Evolutionary conservation across 1,140 invertebrate species (phyloP).

Genomic region (Trichonephila inaurata): DNA sequence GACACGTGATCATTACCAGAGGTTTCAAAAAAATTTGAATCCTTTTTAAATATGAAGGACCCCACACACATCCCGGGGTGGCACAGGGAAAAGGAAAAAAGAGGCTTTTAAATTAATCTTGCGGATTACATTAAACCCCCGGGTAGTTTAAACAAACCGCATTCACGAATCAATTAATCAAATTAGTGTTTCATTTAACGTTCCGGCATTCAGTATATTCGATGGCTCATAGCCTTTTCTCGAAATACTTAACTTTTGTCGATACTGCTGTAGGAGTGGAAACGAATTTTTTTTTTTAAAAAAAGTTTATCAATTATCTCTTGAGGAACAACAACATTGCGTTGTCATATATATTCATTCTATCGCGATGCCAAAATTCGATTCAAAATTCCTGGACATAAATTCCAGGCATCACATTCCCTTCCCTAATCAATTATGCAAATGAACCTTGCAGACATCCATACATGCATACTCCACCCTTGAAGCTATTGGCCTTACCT

Average conservation of each 20-base stretch:
- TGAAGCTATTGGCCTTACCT: neutral
- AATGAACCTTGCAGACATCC: conserved; percentile 43
- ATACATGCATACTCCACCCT: neutral
- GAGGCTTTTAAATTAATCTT: neutral
- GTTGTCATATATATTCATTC: conserved; percentile 31
- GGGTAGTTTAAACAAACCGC: conserved; percentile 19
- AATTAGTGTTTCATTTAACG: conserved; percentile 28
- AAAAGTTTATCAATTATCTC: conserved; percentile 37
- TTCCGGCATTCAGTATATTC: neutral
- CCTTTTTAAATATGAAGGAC: neutral
- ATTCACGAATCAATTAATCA: conserved; percentile 37
- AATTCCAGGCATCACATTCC: conserved; percentile 60
- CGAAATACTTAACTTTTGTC: conserved; percentile 18
- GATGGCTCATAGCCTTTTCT: neutral
- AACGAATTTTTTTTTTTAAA: neutral
- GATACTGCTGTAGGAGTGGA: neutral
- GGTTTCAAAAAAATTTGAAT: neutral
- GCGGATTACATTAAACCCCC: neutral
- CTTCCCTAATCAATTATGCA: conserved; percentile 57
- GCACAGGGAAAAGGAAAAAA: neutral
- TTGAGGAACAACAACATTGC: neutral
- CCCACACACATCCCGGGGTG: neutral
- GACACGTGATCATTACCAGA: conserved; percentile 21
- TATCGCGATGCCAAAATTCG: neutral
- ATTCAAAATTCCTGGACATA: conserved; percentile 51